Percentiles rank a stretch among this genome's conserved stretches.
Evolutionary conservation across 2,797 vertebrate species (phyloP).

Genomic region (Oryzias sinensis): DNA sequence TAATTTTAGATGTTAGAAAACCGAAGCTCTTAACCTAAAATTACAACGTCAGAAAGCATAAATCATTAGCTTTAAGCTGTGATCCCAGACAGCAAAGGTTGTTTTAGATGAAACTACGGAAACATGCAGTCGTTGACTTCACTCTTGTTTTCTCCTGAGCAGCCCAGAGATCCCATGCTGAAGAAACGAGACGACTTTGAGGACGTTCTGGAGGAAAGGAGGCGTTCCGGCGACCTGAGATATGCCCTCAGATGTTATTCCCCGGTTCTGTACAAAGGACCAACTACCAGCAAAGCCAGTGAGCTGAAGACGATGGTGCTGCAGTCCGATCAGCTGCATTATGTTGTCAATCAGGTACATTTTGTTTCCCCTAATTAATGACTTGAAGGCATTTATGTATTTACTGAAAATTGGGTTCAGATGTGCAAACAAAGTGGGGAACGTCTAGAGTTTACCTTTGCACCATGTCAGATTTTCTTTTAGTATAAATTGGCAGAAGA

Average conservation of each 20-base stretch:
- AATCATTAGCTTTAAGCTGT: too few species aligned
- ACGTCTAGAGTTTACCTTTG: too few species aligned
- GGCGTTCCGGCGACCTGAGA: slow-evolving; percentile 87
- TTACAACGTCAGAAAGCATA: too few species aligned
- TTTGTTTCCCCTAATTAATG: not conserved
- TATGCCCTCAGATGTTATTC: slow-evolving; percentile 91
- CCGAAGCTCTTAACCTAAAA: too few species aligned
- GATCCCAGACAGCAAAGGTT: too few species aligned
- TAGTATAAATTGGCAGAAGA: too few species aligned
- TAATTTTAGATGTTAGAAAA: too few species aligned
- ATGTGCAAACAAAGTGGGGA: not conserved
- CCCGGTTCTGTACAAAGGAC: slow-evolving; percentile 85
- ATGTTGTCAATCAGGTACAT: slow-evolving; percentile 87
- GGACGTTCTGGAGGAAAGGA: slow-evolving; percentile 92
- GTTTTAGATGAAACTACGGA: too few species aligned
- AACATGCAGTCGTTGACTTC: too few species aligned
- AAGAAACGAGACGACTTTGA: slow-evolving; percentile 96
- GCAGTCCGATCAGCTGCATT: slow-evolving; percentile 84
- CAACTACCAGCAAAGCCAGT: slow-evolving; percentile 81
- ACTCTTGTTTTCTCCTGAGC: not conserved
- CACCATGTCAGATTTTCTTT: too few species aligned
- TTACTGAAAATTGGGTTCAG: not conserved
- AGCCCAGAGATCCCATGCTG: slow-evolving; percentile 80
- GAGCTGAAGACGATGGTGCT: slow-evolving; percentile 85
- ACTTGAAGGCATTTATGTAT: not conserved